Evolutionary conservation across 2,113 vertebrate species (phyloP), one percentile per base, ranked within the genome.

Genomic region (Mobula hypostoma): DNA sequence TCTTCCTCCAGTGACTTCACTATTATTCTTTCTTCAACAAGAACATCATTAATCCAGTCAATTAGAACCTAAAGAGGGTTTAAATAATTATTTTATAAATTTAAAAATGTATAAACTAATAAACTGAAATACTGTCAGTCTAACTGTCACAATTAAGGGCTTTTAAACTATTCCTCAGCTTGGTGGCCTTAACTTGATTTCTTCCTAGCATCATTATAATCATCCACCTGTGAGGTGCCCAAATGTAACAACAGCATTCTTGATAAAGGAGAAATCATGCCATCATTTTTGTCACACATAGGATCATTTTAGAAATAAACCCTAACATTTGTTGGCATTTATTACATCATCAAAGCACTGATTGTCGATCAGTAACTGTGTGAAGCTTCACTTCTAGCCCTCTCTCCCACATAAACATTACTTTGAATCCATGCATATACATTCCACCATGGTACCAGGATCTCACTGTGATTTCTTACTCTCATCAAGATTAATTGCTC

Each of bases 1-100:
- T 99, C 99, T 94, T 99, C 98, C 94, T 99, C 98, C 94, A 99
- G 97, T 94, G 98, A 97, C 94, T 99, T 99, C 94, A 99, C 98
- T 1, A 99, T 99, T 96, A 99, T 99, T 94, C 99, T 96, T 63
- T 99, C 99, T 94, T 99, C 98, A 94, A 98, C 98, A 96, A 99
- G 95, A 83, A 99, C 99, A 27, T 97, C 98, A 40, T 99, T 99
- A 95, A 99, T 97, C 99, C 99, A 99, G 96, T 99, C 98, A 61
- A 98, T 98, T 8, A 99, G 97, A 77, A 98, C 98, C 99, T 99
- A 95, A 0, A 14, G 63, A 80, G 2, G 15, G 27, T 61, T 56
- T 66, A 68, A 66, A 90, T 66, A 19, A 90, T 32, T 66, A 15
- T 32, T 19, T 12, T n/a, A 32, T 32, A 90, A 90, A 68, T 68